A percentile compares a stretch with the other conserved stretches of the same genome.
Evolutionary conservation across 37 sponge, comb jelly and placozoan species (phyloP).

Genomic region (Tethya wilhelma): DNA sequence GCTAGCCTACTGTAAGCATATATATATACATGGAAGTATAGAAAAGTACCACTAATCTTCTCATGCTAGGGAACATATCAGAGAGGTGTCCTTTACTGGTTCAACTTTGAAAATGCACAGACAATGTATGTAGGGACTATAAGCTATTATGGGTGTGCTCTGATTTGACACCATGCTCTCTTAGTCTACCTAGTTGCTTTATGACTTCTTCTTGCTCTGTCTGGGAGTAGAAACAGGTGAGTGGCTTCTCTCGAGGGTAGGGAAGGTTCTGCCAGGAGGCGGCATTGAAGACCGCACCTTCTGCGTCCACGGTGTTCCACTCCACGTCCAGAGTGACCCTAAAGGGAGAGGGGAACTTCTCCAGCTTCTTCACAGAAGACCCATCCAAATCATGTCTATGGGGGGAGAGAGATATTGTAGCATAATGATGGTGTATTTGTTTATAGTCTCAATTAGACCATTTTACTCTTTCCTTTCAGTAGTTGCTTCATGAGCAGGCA

Average conservation of each 20-base stretch:
- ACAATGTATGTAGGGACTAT: too few species aligned
- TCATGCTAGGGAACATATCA: too few species aligned
- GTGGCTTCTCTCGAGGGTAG: conserved; percentile 47
- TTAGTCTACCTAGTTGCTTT: conserved; percentile 42
- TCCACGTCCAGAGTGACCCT: conserved; percentile 55
- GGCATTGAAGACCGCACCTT: neutral
- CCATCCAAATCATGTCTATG: conserved; percentile 76
- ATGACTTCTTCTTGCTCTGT: conserved; percentile 57
- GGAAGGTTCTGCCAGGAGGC: conserved; percentile 73
- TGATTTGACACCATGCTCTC: too few species aligned
- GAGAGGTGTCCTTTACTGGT: too few species aligned
- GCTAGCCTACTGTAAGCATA: too few species aligned
- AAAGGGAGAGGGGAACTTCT: conserved; percentile 77
- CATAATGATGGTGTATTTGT: neutral
- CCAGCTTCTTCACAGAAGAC: conserved; percentile 26
- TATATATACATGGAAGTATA: too few species aligned
- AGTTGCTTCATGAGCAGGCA: too few species aligned
- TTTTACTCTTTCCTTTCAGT: too few species aligned
- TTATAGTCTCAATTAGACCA: neutral
- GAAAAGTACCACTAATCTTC: too few species aligned
- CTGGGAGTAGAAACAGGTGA: conserved; percentile 59
- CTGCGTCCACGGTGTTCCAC: neutral
- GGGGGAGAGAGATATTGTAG: neutral
- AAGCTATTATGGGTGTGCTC: too few species aligned
- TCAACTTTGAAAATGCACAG: too few species aligned